Base-by-base conservation (phyloP, 2,113 vertebrate species). In the Sceloporus undulatus region DNA sequence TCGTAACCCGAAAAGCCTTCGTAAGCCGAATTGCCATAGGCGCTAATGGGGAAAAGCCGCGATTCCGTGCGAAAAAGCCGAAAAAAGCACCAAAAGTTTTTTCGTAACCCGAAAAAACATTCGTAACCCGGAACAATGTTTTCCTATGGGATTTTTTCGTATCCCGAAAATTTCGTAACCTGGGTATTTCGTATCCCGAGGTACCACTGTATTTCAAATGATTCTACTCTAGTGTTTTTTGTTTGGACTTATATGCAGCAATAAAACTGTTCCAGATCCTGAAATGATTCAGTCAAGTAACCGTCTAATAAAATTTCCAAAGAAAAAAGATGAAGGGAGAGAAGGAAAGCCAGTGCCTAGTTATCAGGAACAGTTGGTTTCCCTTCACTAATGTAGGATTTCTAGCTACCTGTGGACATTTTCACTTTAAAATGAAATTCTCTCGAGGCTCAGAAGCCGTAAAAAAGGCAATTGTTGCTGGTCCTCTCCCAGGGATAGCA, bases 381-480 rank as follows among this genome's bases (percentile, higher is more conserved):
- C 62, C 23, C 66, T 10, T 89, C 11, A 79, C 54, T 23, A 79
- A 89, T 62, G 38, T 38, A 34, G 11, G 11, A 6, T 85, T 73
- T 77, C 13, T 85, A 27, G 21, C 38, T 54, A 76, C 6, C 40
- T 77, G 56, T 27, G 34, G 80, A 83, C 52, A 70, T 56, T 25
- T 88, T 66, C 56, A 76, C 29, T 80, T 89, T 80, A 38, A 29
- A 85, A 19, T 73, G 56, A 40, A 85, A 85, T 62, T 65, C 68
- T 13, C 27, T 42, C 2, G 21, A 16, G n/a, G 9, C 25, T 52
- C 48, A 29, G 5, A 74, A 54, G 1, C 16, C 62, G 9, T 34
- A 89, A 89, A 62, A 79, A 29, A 65, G 48, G 54, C 13, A 78
- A 80, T 71, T 52, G 27, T 85, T 9, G 14, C 42, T n/a, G 65